Evolutionary conservation across 2,113 vertebrate genomes (phyloP), one percentile per base, ranked within the genome.

Genomic region (Picathartes gymnocephalus): DNA sequence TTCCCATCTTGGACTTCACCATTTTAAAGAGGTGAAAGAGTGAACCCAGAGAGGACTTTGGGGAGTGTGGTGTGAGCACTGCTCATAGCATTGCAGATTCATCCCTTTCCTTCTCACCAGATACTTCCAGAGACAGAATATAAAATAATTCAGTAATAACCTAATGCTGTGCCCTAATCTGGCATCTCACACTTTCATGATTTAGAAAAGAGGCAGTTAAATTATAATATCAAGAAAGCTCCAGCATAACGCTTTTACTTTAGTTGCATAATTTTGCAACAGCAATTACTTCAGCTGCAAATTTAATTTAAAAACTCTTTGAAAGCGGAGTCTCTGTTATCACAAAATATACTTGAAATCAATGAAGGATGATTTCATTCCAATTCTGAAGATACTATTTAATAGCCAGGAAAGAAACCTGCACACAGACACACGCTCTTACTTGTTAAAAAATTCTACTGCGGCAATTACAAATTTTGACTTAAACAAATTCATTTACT

Each of bases 251-350:
- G 69, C 94, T 97, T 97, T 97, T 95, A 80, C 58, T 96, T 95
- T 73, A 89, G 74, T 90, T 93, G 97, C 97, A 96, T 97, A 96
- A 96, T 97, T 98, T 97, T 96, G 94, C 90, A 82, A 77, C 93
- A 97, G 95, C 97, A 97, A 97, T 98, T 98, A 97, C 97, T 94
- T 96, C 91, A 94, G 95, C 97, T 97, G 96, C 97, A 97, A 98
- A 98, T 98, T 98, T 98, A 97, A 98, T 98, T 98, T 98, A 95
- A 94, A 97, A 97, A 96, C 90, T 95, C 97, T 97, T 98, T 98
- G 96, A 97, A 98, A 98, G 84, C 91, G 81, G 73, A 96, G 93
- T 94, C 88, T 95, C 83, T 91, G 95, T 33, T 95, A 97, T 97
- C 89, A 72, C 76, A 97, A 94, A 98, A 97, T 95, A 97, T 96